A percentile compares a stretch with the other conserved stretches of the same genome.
Evolutionary conservation across 2,888 invertebrate species (phyloP).

Genomic region (Ecliptopera silaceata): DNA sequence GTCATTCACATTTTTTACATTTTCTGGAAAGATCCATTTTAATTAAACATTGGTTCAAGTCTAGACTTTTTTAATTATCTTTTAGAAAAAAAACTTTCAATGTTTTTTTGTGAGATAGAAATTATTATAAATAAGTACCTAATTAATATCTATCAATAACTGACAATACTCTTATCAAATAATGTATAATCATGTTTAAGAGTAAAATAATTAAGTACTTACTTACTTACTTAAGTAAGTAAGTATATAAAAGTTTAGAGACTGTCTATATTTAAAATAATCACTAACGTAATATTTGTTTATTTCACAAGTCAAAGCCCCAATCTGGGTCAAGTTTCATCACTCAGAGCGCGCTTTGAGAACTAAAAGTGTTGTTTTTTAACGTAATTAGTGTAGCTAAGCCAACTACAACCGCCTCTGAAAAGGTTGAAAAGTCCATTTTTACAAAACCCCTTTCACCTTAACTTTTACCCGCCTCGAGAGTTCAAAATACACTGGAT

Average conservation of each 20-base stretch:
- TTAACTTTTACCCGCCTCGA: not conserved
- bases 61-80: not conserved
- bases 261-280: too few relatives aligned
- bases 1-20: not conserved
- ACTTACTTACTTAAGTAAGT: too few relatives aligned
- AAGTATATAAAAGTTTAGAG: too few relatives aligned
- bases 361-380: slow-evolving; percentile 67
- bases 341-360: slow-evolving; percentile 49
- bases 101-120: too few relatives aligned
- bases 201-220: too few relatives aligned
- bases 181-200: too few relatives aligned
- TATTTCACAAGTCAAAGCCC: slow-evolving; percentile 22
- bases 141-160: too few relatives aligned
- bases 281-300: slow-evolving; percentile 1
- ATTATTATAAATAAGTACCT: too few relatives aligned
- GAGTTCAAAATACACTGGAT: slow-evolving; percentile 30
- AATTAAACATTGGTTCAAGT: too few relatives aligned
- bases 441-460: slow-evolving; percentile 29
- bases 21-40: not conserved
- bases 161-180: too few relatives aligned
- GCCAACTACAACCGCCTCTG: slow-evolving; percentile 53
- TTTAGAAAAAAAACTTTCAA: too few relatives aligned
- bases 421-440: slow-evolving; percentile 46
- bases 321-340: slow-evolving; percentile 54
- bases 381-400: slow-evolving; percentile 72